Evolutionary conservation across 2,888 invertebrate genomes (phyloP).

Genomic region (Bombylius discolor): DNA sequence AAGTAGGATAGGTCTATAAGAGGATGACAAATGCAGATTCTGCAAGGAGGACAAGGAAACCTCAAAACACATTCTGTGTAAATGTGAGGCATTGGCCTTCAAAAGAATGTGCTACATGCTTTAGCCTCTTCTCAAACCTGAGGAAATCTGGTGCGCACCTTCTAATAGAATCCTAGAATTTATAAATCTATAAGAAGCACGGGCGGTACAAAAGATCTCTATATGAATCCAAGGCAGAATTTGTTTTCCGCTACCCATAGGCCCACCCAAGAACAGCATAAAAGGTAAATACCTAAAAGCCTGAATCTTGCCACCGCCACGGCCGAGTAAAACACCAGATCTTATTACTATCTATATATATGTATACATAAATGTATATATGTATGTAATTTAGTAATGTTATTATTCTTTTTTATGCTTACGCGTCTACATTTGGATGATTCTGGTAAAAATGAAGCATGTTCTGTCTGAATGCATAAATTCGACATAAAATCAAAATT

Average conservation of each 20-base stretch:
- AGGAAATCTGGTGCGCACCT: too few relatives aligned
- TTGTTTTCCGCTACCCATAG: constrained; percentile 69
- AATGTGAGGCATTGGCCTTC: too few relatives aligned
- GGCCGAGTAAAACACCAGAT: constrained; percentile 78
- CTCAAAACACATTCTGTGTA: too few relatives aligned
- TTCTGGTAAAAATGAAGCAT: constrained; percentile 53
- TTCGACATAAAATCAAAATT: constrained; percentile 63
- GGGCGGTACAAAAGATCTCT: too few relatives aligned
- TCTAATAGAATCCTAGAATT: too few relatives aligned
- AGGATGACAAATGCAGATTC: too few relatives aligned
- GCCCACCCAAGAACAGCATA: constrained; percentile 72
- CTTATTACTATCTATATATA: constrained; percentile 48
- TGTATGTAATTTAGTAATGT: background rate
- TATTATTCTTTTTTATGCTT: constrained; percentile 13
- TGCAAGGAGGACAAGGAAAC: too few relatives aligned
- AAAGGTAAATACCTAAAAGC: constrained; percentile 76
- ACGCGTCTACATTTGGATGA: constrained; percentile 53
- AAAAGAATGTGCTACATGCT: too few relatives aligned
- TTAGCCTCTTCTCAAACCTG: too few relatives aligned
- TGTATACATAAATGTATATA: too few relatives aligned
- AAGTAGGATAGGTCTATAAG: too few relatives aligned
- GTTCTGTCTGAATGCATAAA: constrained; percentile 79
- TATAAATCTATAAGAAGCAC: too few relatives aligned
- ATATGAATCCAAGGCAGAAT: constrained; percentile 93
- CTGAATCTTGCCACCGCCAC: constrained; percentile 79